Evolutionary conservation across 2,888 invertebrate species (phyloP), one percentile per base, ranked within the genome.

Genomic region (Saturnia pavonia): DNA sequence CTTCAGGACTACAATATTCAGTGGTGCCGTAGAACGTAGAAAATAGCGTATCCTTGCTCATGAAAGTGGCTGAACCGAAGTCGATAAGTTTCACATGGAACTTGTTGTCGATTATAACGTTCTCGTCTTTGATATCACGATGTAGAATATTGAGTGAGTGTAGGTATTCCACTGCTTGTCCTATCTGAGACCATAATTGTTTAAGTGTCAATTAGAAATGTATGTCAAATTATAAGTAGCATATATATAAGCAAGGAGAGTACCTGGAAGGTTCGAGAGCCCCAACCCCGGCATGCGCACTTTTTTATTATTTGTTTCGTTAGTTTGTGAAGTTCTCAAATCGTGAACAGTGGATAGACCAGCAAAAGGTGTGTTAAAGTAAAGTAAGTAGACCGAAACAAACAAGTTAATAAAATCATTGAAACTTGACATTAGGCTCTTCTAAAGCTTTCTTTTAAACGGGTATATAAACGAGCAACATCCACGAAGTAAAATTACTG

Each of bases 1-100:
- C 96, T 88, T 97, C 97, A 0, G 96, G 96, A 80, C 96, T 96
- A 85, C 96, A 96, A 83, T 96, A 97, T 86, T 96, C 96, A 0
- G 96, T 95, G 22, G 97, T 97, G 1, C 97, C 97, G 77, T 96
- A 96, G 88, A 97, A 97, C 0, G 96, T 96, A 0, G 95, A 95
- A 85, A 96, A 97, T 68, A 96, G 85, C 70, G 95, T 94, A 68
- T 95, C 95, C 42, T 95, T 94, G 79, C 94, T 94, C 93, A 95
- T 94, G 80, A 95, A 96, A 1, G 96, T 95, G 0, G 97, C 96
- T 0, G 97, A 96, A 22, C 97, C 97, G 85, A 97, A 97, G 85
- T 97, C 97, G 68, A 97, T 97, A 42, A 97, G 92, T 79, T 96
- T 96, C 68, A 96, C 95, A 80, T 95, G 95, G 84, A 97, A 97